A percentile compares a stretch with the other conserved stretches of the same genome.
These are phyloP conservation scores for Solea senegalensis DNA, from an alignment of 2,113 vertebrate species.

Conservation along the genomic window DNA sequence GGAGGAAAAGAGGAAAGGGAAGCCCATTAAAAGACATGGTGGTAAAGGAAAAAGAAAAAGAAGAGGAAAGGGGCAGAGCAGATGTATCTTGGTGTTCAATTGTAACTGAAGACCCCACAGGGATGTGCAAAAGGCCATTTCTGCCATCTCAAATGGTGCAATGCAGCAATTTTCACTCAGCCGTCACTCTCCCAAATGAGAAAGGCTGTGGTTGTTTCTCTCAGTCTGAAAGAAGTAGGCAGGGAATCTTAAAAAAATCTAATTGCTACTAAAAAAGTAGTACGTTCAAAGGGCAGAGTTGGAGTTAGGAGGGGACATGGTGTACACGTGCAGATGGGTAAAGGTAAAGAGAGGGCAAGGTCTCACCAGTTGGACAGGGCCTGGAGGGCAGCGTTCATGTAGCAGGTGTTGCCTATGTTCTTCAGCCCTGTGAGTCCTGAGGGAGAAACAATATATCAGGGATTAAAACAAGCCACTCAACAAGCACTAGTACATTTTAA, in stretches of 20 bases:
- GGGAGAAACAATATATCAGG: slow-evolving; percentile 22
- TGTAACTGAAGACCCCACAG: slow-evolving; percentile 64
- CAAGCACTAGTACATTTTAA: slow-evolving; percentile 26
- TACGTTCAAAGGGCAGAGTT: neutral
- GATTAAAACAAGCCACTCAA: slow-evolving; percentile 40
- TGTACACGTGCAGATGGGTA: neutral
- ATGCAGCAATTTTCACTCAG: slow-evolving; percentile 62
- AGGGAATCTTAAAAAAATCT: slow-evolving; percentile 26
- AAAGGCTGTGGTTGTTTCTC: slow-evolving; percentile 26
- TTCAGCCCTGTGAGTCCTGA: slow-evolving; percentile 96
- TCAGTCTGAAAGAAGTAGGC: slow-evolving; percentile 12
- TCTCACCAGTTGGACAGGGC: slow-evolving; percentile 98
- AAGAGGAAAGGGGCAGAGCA: slow-evolving; percentile 16
- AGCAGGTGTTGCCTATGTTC: slow-evolving; percentile 99
- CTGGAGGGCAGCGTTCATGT: slow-evolving; percentile 98
- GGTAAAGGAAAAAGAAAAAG: neutral
- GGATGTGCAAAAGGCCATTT: slow-evolving; percentile 69
- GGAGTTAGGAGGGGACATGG: neutral
- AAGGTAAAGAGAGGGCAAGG: neutral
- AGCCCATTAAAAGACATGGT: slow-evolving; percentile 3
- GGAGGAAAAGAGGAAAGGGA: slow-evolving; percentile 7
- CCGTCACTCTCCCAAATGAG: slow-evolving; percentile 51
- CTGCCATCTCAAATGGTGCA: slow-evolving; percentile 66
- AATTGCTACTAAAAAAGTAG: neutral
- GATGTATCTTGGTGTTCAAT: slow-evolving; percentile 33